A percentile compares a stretch with the other conserved stretches of the same genome.
phyloP scores from a whole-genome alignment of 2,797 vertebrate genomes.

The Parotocinclus haroldoi region DNA sequence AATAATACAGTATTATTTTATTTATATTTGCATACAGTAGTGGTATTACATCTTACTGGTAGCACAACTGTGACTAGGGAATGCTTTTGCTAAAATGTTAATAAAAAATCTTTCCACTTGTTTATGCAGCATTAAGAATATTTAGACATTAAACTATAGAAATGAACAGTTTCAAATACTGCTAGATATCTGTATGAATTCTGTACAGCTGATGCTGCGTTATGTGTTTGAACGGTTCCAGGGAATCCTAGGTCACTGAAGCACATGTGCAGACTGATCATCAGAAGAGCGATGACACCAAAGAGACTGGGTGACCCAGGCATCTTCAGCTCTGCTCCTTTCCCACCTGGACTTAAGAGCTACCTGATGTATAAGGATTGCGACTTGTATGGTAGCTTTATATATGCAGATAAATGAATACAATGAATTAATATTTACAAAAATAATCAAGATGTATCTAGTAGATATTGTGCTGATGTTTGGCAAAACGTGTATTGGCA shows the following conservation, averaged over 20 bases:
- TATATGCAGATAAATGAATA: constrained; percentile 49
- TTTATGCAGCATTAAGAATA: too few relatives aligned
- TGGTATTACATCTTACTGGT: neutral
- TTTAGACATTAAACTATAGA: too few relatives aligned
- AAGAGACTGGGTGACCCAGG: constrained; percentile 60
- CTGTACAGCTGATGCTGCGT: neutral
- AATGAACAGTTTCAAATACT: too few relatives aligned
- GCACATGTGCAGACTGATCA: constrained; percentile 79
- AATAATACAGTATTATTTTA: neutral
- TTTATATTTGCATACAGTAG: neutral
- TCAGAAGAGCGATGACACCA: constrained; percentile 74
- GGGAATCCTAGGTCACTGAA: constrained; percentile 78
- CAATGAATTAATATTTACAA: too few relatives aligned
- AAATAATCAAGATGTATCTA: neutral
- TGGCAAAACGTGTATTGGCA: too few relatives aligned
- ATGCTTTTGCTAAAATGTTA: too few relatives aligned
- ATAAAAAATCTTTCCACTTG: too few relatives aligned
- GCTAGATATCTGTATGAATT: neutral
- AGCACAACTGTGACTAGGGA: too few relatives aligned
- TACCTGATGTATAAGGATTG: constrained; percentile 82
- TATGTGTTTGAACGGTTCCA: constrained; percentile 54
- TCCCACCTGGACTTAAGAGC: constrained; percentile 73
- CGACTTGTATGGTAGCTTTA: constrained; percentile 72
- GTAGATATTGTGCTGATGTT: too few relatives aligned
- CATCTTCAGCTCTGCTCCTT: constrained; percentile 60